These are phyloP conservation scores for Cepaea hortensis DNA, from an alignment of 2,888 invertebrate genomes.

Conservation along the genomic window DNA sequence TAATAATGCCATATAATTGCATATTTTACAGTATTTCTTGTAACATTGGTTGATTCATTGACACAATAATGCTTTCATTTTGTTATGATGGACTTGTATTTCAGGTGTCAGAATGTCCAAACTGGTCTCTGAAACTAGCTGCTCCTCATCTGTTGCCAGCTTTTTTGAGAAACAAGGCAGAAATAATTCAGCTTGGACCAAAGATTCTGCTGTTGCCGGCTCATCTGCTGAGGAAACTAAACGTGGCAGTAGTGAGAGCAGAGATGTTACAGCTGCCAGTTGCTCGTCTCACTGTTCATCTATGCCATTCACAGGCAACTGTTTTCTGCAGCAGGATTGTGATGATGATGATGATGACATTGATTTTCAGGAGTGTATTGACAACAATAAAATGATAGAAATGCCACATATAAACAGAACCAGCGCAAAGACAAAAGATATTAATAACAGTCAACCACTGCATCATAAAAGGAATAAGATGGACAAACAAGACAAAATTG, in stretches of 20 bases:
- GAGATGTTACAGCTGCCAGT: not conserved
- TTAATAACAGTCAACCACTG: not conserved
- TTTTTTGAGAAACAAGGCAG: not conserved
- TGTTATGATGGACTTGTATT: slow-evolving; percentile 4
- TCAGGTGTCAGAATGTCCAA: slow-evolving; percentile 68
- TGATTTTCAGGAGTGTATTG: too few relatives aligned
- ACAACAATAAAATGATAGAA: not conserved
- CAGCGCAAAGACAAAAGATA: not conserved
- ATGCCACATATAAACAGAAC: not conserved
- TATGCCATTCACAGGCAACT: not conserved
- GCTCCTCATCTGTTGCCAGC: not conserved
- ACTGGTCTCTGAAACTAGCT: slow-evolving; percentile 41
- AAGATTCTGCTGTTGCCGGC: not conserved
- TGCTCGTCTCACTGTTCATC: not conserved
- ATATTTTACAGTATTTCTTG: too few relatives aligned
- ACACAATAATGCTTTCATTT: too few relatives aligned
- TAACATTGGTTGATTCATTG: too few relatives aligned
- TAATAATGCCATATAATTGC: too few relatives aligned
- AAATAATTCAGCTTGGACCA: not conserved
- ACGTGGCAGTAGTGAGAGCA: not conserved
- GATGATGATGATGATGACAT: not conserved
- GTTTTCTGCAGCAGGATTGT: not conserved
- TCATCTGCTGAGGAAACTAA: not conserved
- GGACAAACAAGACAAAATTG: not conserved
- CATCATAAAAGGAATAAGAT: not conserved